Evolutionary conservation across 1,140 invertebrate species (phyloP), one percentile per base, ranked within the genome.

Genomic region (Atta colombica): DNA sequence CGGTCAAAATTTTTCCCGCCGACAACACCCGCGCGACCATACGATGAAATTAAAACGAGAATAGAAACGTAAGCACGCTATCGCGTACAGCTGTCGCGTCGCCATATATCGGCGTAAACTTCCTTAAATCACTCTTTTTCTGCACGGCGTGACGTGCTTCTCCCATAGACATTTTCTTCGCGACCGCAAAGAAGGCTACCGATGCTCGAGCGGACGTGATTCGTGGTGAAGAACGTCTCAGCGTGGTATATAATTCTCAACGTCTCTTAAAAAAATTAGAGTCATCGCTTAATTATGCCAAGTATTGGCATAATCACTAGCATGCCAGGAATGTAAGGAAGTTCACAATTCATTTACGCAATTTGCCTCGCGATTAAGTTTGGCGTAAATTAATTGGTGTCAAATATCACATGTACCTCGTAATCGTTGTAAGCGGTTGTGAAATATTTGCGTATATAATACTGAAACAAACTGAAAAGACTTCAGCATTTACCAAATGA

Each of bases 21-120:
- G 49, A n/a, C 77, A 5, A 28, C 63, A 31, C 3, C 28, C 75
- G 66, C 49, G 66, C 39, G 66, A 8, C 39, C 39, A 8, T 45
- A 10, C 66, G 66, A 58, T 65, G 88, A 87, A 87, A 89, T 89
- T 87, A 84, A 89, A 78, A 60, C 72, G 88, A 49, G 85, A 77
- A 55, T 53, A 18, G 85, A 86, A 82, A 86, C 77, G 77, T 69
- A 86, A 84, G 80, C 80, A 84, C 69, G 80, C 80, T 84, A 84
- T 84, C 80, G 69, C 80, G 69, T 84, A 84, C 80, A 84, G 80
- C 69, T 84, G 80, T 84, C 80, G 80, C 80, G 39, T n/a, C 69
- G 80, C 80, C 80, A 69, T 84, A 61, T 84, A 69, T 84, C 80
- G 80, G 80, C 58, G 35, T 68, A 75, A 84, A 84, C 80, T 84